A percentile compares a stretch with the other conserved stretches of the same genome.
Conservation (phyloP, 2,797 vertebrate genomes). For the Alca torda region DNA sequence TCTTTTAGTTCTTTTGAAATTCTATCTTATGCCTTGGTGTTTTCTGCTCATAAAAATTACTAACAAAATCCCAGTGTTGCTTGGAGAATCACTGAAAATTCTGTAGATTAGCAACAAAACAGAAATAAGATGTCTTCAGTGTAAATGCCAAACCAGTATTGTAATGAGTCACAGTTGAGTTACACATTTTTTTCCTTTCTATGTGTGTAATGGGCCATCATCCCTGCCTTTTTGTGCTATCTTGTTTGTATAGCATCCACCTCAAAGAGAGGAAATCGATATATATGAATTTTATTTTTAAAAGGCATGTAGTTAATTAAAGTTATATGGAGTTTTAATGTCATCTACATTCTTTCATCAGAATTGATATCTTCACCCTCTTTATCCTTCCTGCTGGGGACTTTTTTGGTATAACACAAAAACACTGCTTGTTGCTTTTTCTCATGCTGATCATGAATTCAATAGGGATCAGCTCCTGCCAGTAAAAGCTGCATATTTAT, state of each 20-base stretch:
- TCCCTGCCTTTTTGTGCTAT: not conserved
- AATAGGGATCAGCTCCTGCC: constrained; percentile 10
- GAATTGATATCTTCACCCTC: not conserved
- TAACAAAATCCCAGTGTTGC: not conserved
- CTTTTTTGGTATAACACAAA: not conserved
- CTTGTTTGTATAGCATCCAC: not conserved
- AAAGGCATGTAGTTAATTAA: not conserved
- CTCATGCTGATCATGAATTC: constrained; percentile 27
- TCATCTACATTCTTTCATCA: not conserved
- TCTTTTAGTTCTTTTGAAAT: not conserved
- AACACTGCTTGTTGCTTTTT: not conserved
- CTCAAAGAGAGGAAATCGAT: not conserved
- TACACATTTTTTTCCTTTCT: not conserved
- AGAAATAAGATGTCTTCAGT: not conserved
- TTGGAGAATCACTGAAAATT: not conserved
- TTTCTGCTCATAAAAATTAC: not conserved
- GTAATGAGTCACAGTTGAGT: not conserved
- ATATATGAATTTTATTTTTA: not conserved
- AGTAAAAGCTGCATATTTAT: constrained; percentile 46
- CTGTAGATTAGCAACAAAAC: not conserved
- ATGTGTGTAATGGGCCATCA: not conserved
- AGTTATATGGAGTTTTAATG: not conserved
- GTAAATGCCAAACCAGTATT: not conserved
- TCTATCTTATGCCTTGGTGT: not conserved
- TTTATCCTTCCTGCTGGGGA: not conserved